Base-by-base conservation (phyloP, 2,797 vertebrate genomes). In the Mus spretus region DNA sequence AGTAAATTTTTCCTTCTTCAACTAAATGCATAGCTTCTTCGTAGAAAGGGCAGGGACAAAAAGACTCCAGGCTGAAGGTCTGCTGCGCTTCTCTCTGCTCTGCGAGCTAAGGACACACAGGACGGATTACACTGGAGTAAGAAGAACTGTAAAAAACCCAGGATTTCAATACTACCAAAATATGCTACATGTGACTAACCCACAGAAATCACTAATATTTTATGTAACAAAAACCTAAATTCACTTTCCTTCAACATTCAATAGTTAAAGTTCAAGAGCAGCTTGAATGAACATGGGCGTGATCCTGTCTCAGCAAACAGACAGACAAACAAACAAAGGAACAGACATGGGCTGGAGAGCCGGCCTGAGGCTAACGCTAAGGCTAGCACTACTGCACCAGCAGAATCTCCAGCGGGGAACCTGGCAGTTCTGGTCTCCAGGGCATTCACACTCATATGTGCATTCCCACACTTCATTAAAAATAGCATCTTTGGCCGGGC, bases 21-120 rank as follows among this genome's bases (percentile, higher is more conserved):
- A 99, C 99, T 98, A 99, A 98, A 97, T 98, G 98, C 98, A 99
- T 99, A 3, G 99, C 99, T 98, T 99, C 99, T 95, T 99, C 99
- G 8, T 99, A 99, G 91, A 99, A 98, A 0, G 99, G 99, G 83
- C 99, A 99, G 79, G 98, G 99, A 91, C 99, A 99, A 40, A 99
- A 98, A 14, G 99, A 98, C 72, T 98, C 98, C 85, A 99, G 98
- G 14, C 98, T 96, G 31, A 98, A 98, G 0, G 96, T 87, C 3
- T 96, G 99, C 90, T 98, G 98, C 40, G 98, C 95, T 83, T 99
- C 99, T 95, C 99, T 98, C 97, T 99, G 99, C 88, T 99, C 99
- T 81, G 98, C 63, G 89, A 99, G 98, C 99, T 99, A 94, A 70
- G 65, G 97, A 96, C 11, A 89, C 10, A 78, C 0, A 26, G 47